These are phyloP conservation scores for Solenopsis fugax DNA, from an alignment of 1,140 invertebrate genomes.

Conservation along the genomic window DNA sequence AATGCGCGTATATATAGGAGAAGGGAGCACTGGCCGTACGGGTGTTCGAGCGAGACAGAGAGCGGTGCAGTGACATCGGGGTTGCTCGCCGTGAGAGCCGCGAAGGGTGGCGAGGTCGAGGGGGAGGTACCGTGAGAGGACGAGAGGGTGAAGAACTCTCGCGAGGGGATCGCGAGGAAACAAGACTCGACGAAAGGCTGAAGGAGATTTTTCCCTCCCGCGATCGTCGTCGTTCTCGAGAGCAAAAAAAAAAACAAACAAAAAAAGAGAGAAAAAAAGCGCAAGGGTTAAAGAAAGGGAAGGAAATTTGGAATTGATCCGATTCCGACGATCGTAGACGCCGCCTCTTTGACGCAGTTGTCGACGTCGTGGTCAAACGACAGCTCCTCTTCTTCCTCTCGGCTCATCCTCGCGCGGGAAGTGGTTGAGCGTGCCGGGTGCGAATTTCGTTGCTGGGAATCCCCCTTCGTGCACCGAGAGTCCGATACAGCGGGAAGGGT, in stretches of 20 bases:
- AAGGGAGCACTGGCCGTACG: constrained; percentile 61
- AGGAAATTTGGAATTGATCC: constrained; percentile 33
- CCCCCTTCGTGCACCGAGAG: not conserved
- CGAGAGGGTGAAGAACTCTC: not conserved
- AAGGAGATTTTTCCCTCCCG: not conserved
- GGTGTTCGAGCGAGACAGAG: constrained; percentile 57
- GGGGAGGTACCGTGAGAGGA: not conserved
- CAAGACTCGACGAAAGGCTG: not conserved
- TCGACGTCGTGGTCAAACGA: not conserved
- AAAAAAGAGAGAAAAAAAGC: not conserved
- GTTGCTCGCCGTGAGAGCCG: constrained; percentile 43
- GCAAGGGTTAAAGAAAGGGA: constrained; percentile 5
- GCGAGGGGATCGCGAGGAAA: not conserved
- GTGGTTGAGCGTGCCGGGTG: not conserved
- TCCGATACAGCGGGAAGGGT: constrained; percentile 5
- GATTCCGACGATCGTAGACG: constrained; percentile 11
- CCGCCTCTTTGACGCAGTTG: not conserved
- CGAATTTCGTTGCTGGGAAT: constrained; percentile 1
- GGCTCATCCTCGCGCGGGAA: not conserved
- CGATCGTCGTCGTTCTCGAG: constrained; percentile 8
- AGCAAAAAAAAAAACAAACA: not conserved
- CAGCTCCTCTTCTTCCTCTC: not conserved
- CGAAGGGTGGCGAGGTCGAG: constrained; percentile 39
- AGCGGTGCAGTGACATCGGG: constrained; percentile 62
- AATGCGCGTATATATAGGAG: constrained; percentile 58